phyloP scores from a whole-genome alignment of 2,797 vertebrate genomes.

The Anolis apletophallus region DNA sequence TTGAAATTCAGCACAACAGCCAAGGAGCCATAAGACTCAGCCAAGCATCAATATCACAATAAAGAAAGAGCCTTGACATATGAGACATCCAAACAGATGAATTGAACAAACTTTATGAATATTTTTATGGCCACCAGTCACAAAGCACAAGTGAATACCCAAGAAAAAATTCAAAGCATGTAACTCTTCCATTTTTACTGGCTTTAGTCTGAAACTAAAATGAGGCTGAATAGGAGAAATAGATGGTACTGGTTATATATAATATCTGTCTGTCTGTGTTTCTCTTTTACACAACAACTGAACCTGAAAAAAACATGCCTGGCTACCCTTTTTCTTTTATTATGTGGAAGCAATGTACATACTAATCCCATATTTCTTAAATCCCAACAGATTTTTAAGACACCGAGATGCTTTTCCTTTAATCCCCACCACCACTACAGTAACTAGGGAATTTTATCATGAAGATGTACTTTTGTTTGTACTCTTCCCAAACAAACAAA shows the following conservation, averaged over 20 bases:
- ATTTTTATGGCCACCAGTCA: conserved; percentile 5
- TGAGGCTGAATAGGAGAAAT: not conserved
- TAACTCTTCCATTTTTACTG: conserved; percentile 7
- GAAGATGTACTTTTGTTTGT: not conserved
- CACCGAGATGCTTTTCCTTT: not conserved
- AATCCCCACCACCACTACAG: not conserved
- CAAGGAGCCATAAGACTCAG: conserved; percentile 11
- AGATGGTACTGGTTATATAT: not conserved
- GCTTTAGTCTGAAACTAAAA: not conserved
- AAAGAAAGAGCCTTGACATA: conserved; percentile 10
- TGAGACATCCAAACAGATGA: conserved; percentile 2
- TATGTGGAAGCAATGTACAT: not conserved
- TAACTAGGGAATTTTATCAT: not conserved
- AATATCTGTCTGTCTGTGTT: too few relatives aligned
- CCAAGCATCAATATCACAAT: not conserved
- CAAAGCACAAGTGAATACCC: not conserved
- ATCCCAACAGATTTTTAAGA: not conserved
- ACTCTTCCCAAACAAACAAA: not conserved
- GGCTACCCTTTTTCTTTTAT: not conserved
- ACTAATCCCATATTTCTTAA: not conserved
- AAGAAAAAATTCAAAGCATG: conserved; percentile 27
- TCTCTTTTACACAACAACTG: not conserved
- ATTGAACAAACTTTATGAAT: not conserved
- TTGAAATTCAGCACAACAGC: conserved; percentile 15
- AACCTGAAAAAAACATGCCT: not conserved